Conservation (phyloP, 2,888 invertebrate genomes). For the Emmelina monodactyla region DNA sequence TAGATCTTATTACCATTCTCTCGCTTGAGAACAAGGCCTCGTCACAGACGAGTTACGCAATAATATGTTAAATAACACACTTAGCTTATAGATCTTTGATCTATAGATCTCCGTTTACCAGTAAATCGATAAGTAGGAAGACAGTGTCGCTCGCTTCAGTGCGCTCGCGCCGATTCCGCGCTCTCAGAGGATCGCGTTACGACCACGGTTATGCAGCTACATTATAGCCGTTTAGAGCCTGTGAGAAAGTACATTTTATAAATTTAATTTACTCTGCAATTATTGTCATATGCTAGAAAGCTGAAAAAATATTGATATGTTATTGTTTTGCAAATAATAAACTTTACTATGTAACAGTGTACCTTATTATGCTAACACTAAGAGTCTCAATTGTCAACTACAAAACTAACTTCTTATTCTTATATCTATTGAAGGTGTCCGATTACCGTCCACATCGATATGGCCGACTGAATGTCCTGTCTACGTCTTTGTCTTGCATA, state of each 20-base stretch:
- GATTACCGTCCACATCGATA: no score
- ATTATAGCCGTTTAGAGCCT: slow-evolving; percentile 14
- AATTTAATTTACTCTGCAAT: not conserved
- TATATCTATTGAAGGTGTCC: no score
- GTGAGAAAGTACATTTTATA: slow-evolving; percentile 25
- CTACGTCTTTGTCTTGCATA: no score
- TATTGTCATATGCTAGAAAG: not conserved
- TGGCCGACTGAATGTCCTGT: no score
- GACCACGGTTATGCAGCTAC: slow-evolving; percentile 13
- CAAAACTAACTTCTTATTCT: no score
- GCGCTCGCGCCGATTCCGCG: slow-evolving; percentile 34
- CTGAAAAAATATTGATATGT: no score
- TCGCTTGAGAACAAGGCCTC: slow-evolving; percentile 2
- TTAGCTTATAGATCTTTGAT: no score
- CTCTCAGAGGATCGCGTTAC: slow-evolving; percentile 57
- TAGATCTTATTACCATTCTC: not conserved
- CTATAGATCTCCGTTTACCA: slow-evolving; percentile 39
- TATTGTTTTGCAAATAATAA: no score
- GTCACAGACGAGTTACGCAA: slow-evolving; percentile 20
- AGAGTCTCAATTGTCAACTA: no score
- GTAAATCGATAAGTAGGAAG: slow-evolving; percentile 53
- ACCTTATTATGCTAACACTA: no score
- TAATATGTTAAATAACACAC: slow-evolving; percentile 31
- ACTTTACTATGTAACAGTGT: no score
- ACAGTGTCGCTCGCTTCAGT: slow-evolving; percentile 38